Evolutionary conservation across 2,888 invertebrate species (phyloP), one percentile per base, ranked within the genome.

Genomic region (Pristionchus mayeri): DNA sequence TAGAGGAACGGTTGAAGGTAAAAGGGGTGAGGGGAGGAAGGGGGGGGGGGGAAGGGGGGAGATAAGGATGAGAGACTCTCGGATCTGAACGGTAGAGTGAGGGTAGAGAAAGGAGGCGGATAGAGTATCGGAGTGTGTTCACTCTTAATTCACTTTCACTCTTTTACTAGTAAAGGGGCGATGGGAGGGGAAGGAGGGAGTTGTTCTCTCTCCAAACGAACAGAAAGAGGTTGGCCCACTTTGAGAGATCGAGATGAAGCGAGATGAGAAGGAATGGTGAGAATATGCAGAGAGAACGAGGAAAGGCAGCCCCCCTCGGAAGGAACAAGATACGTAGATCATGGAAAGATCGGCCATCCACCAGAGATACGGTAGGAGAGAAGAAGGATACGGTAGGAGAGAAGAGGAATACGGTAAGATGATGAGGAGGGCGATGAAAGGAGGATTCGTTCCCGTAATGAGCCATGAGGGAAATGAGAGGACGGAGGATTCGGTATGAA

Each of bases 381-480:
- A 30, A 67, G 16, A n/a, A 24, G 7, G 34, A 34, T 63, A 63
- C 63, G 30, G 63, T 63, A 63, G 75, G 34, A 37, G 27, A 24
- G 44, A 75, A 24, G 21, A 40, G 37, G n/a, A 37, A 21, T 34
- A 71, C n/a, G n/a, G n/a, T n/a, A n/a, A n/a, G n/a, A n/a, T n/a
- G n/a, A n/a, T n/a, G n/a, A 27, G 40, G 3, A 71, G 71, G 27
- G n/a, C 11, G 34, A 21, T 4, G 67, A 37, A n/a, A 67, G n/a
- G 75, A n/a, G 75, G 75, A 44, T 7, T 75, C 16, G 40, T 6
- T 44, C 6, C 44, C 44, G 75, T 75, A 75, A 75, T 75, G 75
- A 75, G 75, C 75, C 75, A 75, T 75, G 78, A 27, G 78, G 52
- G 78, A 52, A 27, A 50, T 78, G 52, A 52, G 78, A 78, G 78